Evolutionary conservation across 2,888 invertebrate species (phyloP).

Genomic region (Cheilosia grossa): DNA sequence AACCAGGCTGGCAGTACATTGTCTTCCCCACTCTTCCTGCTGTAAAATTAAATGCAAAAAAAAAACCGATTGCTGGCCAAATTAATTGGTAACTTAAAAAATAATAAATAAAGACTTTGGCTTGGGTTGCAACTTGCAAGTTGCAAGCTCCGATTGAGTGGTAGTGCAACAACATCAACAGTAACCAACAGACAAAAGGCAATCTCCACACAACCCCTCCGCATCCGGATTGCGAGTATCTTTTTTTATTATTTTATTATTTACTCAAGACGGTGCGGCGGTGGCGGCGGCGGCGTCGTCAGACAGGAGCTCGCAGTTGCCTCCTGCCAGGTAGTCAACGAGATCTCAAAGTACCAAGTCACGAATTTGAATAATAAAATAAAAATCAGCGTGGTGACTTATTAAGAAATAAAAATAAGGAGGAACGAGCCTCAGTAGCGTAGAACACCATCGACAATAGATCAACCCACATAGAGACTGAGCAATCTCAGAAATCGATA

Average conservation of each 20-base stretch:
- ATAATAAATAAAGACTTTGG: constrained; percentile 55
- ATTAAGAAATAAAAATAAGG: constrained; percentile 66
- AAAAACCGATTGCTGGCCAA: constrained; percentile 39
- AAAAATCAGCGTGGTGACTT: constrained; percentile 69
- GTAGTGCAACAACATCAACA: constrained; percentile 32
- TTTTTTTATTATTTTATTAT: constrained; percentile 4
- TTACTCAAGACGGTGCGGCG: constrained; percentile 26
- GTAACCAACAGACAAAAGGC: constrained; percentile 16
- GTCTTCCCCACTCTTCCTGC: constrained; percentile 22
- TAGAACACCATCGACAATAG: constrained; percentile 67
- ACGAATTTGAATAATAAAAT: constrained; percentile 73
- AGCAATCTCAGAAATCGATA: constrained; percentile 70
- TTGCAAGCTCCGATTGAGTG: constrained; percentile 48
- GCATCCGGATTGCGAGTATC: not conserved
- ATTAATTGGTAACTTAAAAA: constrained; percentile 69
- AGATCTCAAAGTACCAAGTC: constrained; percentile 68
- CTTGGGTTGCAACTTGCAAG: constrained; percentile 60
- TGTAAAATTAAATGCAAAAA: constrained; percentile 18
- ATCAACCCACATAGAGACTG: constrained; percentile 67
- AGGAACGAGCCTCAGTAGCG: constrained; percentile 44
- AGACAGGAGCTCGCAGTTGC: constrained; percentile 68
- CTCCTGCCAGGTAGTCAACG: constrained; percentile 69
- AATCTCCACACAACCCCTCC: constrained; percentile 1
- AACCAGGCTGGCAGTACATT: not conserved
- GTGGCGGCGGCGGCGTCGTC: constrained; percentile 20